Evolutionary conservation across 2,797 vertebrate genomes (phyloP), one percentile per base, ranked within the genome.

Genomic region (Meda fulgida): DNA sequence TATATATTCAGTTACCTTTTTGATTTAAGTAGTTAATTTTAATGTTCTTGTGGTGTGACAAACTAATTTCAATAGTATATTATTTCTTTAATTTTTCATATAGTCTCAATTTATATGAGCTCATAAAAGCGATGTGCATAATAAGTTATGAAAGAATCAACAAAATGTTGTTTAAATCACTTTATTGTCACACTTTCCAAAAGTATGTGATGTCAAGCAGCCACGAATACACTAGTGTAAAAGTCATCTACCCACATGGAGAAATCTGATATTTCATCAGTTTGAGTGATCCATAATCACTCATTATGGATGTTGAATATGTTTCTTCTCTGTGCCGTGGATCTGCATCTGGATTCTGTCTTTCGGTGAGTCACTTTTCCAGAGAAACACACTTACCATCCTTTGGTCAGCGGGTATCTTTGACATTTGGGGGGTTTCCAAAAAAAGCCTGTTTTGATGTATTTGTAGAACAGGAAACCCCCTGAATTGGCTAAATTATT

Each of bases 331-430:
- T 19, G 29, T 36, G 53, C 18, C 63, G 48, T 51, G 29, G 36
- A 69, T 80, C 4, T 73, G 76, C 38, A 79, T 65, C 65, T 70
- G 51, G 55, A 65, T 78, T 51, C 19, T 51, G 10, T 67, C 73
- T 60, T 80, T 55, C 58, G 84, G 87, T 88, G 85, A 88, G 87
- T 81, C 72, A n/a, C 55, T 65, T 66, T 83, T 60, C 77, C 29
- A 83, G 77, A 29, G 51, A 53, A 21, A 72, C 69, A 31, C 53
- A 11, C 77, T 73, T n/a, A 21, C 51, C 18, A 26, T 38, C 34
- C 71, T 63, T 69, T 48, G 51, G 70, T 69, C 48, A 71, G 72
- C 2, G 11, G 70, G 38, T 53, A 46, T 55, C 58, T 87, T 76
- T 69, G 38, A 65, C 34, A 63, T 83, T 76, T 71, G n/a, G 80